These are phyloP conservation scores for Cheilosia variabilis DNA, from an alignment of 2,888 invertebrate genomes.

Conservation along the genomic window DNA sequence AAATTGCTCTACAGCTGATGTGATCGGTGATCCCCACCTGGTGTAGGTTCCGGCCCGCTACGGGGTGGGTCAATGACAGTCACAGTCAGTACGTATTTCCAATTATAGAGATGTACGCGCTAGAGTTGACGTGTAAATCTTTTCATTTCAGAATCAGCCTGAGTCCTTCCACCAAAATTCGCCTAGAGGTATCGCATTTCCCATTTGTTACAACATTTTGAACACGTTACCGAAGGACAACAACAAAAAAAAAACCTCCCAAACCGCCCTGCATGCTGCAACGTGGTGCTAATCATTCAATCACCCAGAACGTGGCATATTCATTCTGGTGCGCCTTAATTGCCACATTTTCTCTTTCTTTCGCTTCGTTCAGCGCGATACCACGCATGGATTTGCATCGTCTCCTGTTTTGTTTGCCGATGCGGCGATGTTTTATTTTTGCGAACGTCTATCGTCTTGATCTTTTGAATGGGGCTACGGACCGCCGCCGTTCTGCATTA, in stretches of 20 bases:
- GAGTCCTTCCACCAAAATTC: slow-evolving; percentile 6
- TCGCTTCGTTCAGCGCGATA: slow-evolving; percentile 7
- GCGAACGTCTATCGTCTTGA: slow-evolving; percentile 34
- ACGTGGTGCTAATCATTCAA: slow-evolving; percentile 70
- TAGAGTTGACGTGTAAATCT: background rate
- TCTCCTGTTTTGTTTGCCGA: background rate
- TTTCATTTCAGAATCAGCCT: slow-evolving; percentile 15
- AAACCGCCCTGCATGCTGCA: slow-evolving; percentile 30
- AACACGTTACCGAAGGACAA: slow-evolving; percentile 42
- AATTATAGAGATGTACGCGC: background rate
- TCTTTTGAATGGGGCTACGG: slow-evolving; percentile 26
- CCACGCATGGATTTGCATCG: slow-evolving; percentile 36
- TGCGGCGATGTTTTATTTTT: slow-evolving; percentile 3
- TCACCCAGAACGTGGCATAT: slow-evolving; percentile 71
- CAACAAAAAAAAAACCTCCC: background rate
- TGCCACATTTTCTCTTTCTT: slow-evolving; percentile 55
- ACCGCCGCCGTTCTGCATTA: slow-evolving; percentile 16
- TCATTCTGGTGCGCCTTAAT: slow-evolving; percentile 66
- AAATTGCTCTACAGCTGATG: no score
- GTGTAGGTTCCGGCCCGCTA: background rate
- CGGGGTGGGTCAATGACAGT: background rate
- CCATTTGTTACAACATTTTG: slow-evolving; percentile 60
- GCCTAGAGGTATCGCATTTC: slow-evolving; percentile 47
- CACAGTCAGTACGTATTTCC: background rate
- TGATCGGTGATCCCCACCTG: no score